A percentile compares a stretch with the other conserved stretches of the same genome.
Conservation (phyloP, 2,113 vertebrate species). For the Paraplagusia blochii region DNA sequence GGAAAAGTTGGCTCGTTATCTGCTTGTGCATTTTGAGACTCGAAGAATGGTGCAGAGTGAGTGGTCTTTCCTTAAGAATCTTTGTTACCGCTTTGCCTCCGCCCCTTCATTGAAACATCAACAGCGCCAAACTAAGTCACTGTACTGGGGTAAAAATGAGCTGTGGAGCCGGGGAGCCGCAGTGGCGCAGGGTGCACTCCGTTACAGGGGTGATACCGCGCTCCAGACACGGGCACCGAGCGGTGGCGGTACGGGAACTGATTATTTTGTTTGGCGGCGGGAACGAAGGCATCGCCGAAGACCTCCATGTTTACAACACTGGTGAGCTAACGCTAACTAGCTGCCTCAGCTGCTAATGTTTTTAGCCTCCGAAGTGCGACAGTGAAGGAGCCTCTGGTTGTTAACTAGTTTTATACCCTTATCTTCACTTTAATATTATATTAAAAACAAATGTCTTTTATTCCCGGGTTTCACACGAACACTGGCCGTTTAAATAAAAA, state of each 20-base stretch:
- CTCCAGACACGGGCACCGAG: conserved; percentile 91
- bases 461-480: no score
- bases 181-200: conserved; percentile 86
- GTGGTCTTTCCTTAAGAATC: conserved; percentile 1
- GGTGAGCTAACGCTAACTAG: conserved; percentile 71
- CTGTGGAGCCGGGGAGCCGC: conserved; percentile 69
- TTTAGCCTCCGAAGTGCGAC: conserved; percentile 41
- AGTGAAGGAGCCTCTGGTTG: not conserved
- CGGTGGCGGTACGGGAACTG: conserved; percentile 88
- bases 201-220: conserved; percentile 88
- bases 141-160: conserved; percentile 57
- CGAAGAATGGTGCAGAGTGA: conserved; percentile 27
- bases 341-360: conserved; percentile 53
- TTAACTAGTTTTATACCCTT: no score
- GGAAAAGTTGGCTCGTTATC: not conserved
- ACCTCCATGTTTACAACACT: conserved; percentile 95
- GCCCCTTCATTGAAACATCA: conserved; percentile 52
- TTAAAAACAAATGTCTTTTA: no score
- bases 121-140: conserved; percentile 61
- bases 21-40: not conserved
- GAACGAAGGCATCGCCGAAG: conserved; percentile 92
- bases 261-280: conserved; percentile 92
- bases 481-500: no score
- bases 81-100: not conserved
- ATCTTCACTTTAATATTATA: no score